These are phyloP conservation scores for Cacoxenus indagator DNA, from an alignment of 2,888 invertebrate genomes.

Conservation along the genomic window DNA sequence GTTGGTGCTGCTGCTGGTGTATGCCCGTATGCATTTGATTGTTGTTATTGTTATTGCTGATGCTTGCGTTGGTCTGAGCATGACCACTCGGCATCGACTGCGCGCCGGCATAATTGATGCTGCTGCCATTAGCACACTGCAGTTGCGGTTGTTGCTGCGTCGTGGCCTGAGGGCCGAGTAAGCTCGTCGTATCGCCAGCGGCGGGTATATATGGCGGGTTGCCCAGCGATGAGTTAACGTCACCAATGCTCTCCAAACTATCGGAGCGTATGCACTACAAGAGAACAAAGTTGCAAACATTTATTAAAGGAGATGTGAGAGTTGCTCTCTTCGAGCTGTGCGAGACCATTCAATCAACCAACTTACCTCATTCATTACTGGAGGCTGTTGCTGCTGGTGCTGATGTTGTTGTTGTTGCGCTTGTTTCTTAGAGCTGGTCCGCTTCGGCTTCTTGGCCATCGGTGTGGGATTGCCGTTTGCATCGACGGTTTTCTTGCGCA, in stretches of 20 bases:
- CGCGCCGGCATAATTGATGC: constrained; percentile 56
- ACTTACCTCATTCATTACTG: constrained; percentile 71
- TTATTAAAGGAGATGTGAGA: constrained; percentile 24
- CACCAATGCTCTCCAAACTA: constrained; percentile 78
- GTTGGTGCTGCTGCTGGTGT: constrained; percentile 53
- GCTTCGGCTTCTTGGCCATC: constrained; percentile 69
- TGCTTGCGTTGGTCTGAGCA: constrained; percentile 30
- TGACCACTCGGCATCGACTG: constrained; percentile 50
- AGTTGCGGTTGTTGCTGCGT: constrained; percentile 66
- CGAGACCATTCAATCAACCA: too few species aligned
- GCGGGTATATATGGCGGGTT: constrained; percentile 70
- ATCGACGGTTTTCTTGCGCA: constrained; percentile 75
- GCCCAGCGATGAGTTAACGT: constrained; percentile 70
- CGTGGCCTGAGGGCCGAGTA: constrained; percentile 50
- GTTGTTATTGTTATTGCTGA: constrained; percentile 54
- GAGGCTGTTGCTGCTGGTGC: constrained; percentile 50
- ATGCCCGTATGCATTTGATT: constrained; percentile 61
- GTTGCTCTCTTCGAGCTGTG: constrained; percentile 40
- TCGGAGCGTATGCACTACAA: constrained; percentile 73
- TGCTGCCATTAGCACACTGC: constrained; percentile 49
- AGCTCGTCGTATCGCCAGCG: constrained; percentile 58
- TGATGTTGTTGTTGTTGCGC: constrained; percentile 52
- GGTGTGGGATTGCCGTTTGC: constrained; percentile 69
- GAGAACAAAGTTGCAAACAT: constrained; percentile 8
- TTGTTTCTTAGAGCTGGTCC: constrained; percentile 65